Conservation (phyloP, 2,113 vertebrate genomes). For the Salminus brasiliensis region DNA sequence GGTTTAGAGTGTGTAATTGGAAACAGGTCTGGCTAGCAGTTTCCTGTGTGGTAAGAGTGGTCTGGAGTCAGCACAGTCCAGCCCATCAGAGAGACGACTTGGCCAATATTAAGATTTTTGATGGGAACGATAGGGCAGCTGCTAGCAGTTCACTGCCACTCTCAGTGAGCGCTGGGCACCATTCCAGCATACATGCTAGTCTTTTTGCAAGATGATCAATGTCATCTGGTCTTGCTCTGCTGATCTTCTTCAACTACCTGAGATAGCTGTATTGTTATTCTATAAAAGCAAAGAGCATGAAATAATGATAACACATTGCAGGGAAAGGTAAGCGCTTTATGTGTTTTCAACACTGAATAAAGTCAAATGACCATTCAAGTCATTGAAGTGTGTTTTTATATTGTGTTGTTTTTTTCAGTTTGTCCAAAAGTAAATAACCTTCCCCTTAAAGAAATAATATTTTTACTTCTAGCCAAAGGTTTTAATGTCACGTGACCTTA, state of each 20-base stretch:
- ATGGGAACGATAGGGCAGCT: constrained; percentile 6
- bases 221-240: not conserved
- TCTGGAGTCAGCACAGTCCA: not conserved
- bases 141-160: not conserved
- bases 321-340: too few species aligned
- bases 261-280: too few species aligned
- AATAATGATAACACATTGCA: too few species aligned
- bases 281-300: too few species aligned
- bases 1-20: constrained; percentile 15
- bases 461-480: too few species aligned
- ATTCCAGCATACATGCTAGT: not conserved
- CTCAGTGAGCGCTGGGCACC: not conserved
- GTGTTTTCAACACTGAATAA: too few species aligned
- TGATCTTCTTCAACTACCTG: not conserved
- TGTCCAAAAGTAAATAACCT: too few species aligned
- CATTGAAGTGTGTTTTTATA: too few species aligned
- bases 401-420: too few species aligned
- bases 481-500: too few species aligned
- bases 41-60: constrained; percentile 24
- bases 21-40: constrained; percentile 19
- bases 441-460: too few species aligned
- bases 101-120: not conserved
- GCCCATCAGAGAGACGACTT: constrained; percentile 18
- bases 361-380: too few species aligned
- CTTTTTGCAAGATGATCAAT: not conserved